These are phyloP conservation scores for Pteropus alecto DNA, from an alignment of 2,113 vertebrate genomes.

Conservation along the genomic window DNA sequence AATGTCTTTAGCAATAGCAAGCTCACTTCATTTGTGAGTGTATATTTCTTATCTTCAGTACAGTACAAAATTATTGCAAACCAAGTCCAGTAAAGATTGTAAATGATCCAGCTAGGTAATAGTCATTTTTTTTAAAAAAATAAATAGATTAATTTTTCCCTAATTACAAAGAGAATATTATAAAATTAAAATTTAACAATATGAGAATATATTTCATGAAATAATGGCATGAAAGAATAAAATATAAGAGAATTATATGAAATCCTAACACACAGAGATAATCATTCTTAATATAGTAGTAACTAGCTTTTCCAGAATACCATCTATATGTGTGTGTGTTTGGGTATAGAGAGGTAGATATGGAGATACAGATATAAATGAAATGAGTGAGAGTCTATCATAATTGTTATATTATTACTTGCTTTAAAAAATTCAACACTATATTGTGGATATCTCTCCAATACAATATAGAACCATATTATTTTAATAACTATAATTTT, in stretches of 20 bases:
- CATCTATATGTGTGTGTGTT: neutral
- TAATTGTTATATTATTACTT: neutral
- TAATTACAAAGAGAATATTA: neutral
- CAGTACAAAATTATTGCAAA: neutral
- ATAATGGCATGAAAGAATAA: neutral
- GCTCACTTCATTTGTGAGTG: neutral
- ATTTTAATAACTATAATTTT: conserved; percentile 35
- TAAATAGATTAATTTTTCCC: neutral
- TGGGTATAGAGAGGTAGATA: neutral
- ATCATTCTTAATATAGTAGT: neutral
- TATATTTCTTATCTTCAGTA: conserved; percentile 29
- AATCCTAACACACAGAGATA: conserved; percentile 1
- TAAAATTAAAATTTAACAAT: conserved; percentile 20
- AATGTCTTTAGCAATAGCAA: neutral
- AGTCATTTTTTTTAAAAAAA: neutral
- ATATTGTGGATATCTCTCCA: neutral
- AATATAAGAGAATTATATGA: neutral
- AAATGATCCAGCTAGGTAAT: neutral
- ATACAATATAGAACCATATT: neutral
- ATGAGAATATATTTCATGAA: neutral
- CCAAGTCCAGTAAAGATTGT: neutral
- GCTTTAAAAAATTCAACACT: conserved; percentile 15
- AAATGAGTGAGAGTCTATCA: neutral
- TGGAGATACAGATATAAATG: neutral
- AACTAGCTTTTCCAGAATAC: conserved; percentile 7